Conservation (phyloP, 2,888 invertebrate species). For the Lasioglossum marginatum region DNA sequence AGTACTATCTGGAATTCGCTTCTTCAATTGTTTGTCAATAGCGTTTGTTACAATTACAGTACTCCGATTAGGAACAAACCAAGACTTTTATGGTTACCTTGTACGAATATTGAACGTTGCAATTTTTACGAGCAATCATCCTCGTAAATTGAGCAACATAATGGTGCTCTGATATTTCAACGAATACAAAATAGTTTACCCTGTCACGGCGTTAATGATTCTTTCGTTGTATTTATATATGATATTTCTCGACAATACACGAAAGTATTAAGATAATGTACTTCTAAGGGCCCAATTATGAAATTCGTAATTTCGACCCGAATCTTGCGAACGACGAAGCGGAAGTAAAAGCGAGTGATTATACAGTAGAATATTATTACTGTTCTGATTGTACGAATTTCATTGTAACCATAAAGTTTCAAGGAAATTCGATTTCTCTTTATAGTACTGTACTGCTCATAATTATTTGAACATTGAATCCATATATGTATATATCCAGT, state of each 20-base stretch:
- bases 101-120: conserved; percentile 22
- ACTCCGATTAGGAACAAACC: neutral
- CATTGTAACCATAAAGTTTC: conserved; percentile 6
- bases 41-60: neutral
- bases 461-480: conserved; percentile 11
- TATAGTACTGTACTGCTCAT: neutral
- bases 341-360: neutral
- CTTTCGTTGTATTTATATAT: conserved; percentile 43
- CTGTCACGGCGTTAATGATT: conserved; percentile 35
- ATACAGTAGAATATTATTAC: neutral
- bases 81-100: conserved; percentile 15
- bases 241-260: conserved; percentile 50
- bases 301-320: conserved; percentile 38
- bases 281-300: conserved; percentile 35
- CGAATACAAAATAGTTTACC: conserved; percentile 49
- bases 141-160: conserved; percentile 25
- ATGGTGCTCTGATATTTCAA: conserved; percentile 59
- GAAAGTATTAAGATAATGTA: conserved; percentile 56
- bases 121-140: conserved; percentile 28
- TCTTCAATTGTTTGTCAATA: neutral
- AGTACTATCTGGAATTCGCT: too few species aligned
- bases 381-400: conserved; percentile 17
- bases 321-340: conserved; percentile 22
- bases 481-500: neutral
- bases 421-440: conserved; percentile 20